phyloP scores from a whole-genome alignment of 2,888 invertebrate genomes.

The Melinopterus prodromus region DNA sequence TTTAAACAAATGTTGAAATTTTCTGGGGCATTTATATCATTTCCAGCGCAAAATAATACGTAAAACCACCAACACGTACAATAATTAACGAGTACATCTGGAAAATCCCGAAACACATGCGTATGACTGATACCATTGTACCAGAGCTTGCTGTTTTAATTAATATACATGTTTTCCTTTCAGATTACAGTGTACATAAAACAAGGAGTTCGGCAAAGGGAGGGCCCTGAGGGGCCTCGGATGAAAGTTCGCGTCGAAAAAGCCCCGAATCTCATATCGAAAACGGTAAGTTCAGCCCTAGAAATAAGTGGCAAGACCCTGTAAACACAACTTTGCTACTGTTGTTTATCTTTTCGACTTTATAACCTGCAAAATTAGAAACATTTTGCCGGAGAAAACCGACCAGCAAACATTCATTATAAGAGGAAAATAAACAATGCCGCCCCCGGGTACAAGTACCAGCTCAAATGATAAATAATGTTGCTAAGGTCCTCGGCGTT shows the following conservation, averaged over 20 bases:
- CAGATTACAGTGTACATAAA: constrained; percentile 18
- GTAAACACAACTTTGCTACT: background rate
- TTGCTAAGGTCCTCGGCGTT: too few species aligned
- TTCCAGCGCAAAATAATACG: background rate
- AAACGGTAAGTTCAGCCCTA: background rate
- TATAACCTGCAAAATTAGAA: background rate
- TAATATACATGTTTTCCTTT: constrained; percentile 20
- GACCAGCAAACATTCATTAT: background rate
- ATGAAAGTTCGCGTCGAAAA: constrained; percentile 6
- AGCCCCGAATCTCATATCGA: background rate
- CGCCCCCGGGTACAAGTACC: background rate
- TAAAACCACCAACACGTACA: background rate
- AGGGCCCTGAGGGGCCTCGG: constrained; percentile 23
- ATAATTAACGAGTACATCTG: background rate
- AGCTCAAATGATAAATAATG: too few species aligned
- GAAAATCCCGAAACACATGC: background rate
- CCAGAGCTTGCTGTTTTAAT: constrained; percentile 1
- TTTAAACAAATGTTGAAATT: too few species aligned
- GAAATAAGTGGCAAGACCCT: background rate
- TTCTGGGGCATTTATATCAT: background rate
- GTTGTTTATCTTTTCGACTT: background rate
- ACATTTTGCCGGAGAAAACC: background rate
- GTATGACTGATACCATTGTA: background rate
- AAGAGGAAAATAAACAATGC: background rate
- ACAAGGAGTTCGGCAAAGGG: constrained; percentile 12